Evolutionary conservation across 1,140 invertebrate species (phyloP).

Genomic region (Nymphalis io): DNA sequence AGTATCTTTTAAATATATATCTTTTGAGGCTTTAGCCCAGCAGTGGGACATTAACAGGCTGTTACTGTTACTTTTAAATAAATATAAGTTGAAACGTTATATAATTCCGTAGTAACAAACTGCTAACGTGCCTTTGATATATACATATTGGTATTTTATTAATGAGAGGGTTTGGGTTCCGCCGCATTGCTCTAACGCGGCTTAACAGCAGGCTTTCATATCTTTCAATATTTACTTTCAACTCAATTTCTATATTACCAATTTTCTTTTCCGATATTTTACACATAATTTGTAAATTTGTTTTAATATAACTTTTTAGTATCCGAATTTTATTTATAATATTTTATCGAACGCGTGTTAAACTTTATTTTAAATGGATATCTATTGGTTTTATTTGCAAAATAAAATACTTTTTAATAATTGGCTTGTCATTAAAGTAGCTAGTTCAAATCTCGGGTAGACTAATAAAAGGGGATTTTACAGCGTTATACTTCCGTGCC

Average conservation of each 20-base stretch:
- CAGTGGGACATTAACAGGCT: too few species aligned
- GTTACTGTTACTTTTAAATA: background rate
- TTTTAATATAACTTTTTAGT: background rate
- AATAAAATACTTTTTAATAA: too few species aligned
- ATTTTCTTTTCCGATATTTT: slow-evolving; percentile 3
- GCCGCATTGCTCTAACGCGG: slow-evolving; percentile 3
- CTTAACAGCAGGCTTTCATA: slow-evolving; percentile 1
- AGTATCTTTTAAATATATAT: too few species aligned
- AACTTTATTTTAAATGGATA: too few species aligned
- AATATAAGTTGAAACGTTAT: slow-evolving; percentile 2
- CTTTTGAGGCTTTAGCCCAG: too few species aligned
- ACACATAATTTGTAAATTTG: background rate
- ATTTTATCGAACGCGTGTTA: too few species aligned
- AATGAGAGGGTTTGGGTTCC: slow-evolving; percentile 3
- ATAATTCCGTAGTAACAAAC: slow-evolving; percentile 9
- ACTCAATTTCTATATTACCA: slow-evolving; percentile 3
- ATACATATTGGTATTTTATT: slow-evolving; percentile 9
- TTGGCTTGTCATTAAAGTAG: too few species aligned
- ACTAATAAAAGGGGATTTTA: too few species aligned
- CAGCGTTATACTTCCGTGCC: too few species aligned
- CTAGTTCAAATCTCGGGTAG: too few species aligned
- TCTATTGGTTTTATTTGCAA: too few species aligned
- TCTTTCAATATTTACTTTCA: slow-evolving; percentile 15
- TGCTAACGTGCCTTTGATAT: slow-evolving; percentile 1
- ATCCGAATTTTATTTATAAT: background rate